Percentiles rank a stretch among this genome's conserved stretches.
Evolutionary conservation across 2,888 invertebrate genomes (phyloP).

Genomic region (Drosophila tripunctata): DNA sequence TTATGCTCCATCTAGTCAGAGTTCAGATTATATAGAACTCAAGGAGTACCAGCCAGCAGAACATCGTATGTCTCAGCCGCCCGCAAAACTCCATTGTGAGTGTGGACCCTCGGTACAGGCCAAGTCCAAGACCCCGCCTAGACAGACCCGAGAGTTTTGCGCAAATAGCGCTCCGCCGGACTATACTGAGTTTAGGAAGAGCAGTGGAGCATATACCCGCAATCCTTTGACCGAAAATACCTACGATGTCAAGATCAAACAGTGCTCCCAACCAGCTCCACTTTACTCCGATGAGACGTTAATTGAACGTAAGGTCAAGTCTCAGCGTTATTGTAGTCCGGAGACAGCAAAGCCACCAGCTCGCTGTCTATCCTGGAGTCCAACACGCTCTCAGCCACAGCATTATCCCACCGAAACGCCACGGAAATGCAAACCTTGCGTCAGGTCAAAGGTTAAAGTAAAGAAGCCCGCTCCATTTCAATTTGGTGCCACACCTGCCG

Average conservation of each 20-base stretch:
- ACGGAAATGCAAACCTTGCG: not conserved
- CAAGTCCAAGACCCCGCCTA: not conserved
- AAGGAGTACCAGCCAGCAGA: not conserved
- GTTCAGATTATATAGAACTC: slow-evolving; percentile 21
- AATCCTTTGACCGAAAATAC: not conserved
- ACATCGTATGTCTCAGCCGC: no score
- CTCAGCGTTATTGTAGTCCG: not conserved
- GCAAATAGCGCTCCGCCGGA: not conserved
- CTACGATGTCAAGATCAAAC: not conserved
- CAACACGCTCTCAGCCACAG: no score
- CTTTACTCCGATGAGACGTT: not conserved
- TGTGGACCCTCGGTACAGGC: not conserved
- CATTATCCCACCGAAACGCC: no score
- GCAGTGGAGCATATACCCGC: not conserved
- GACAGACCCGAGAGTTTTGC: not conserved
- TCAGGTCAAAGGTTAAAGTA: not conserved
- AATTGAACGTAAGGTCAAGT: not conserved
- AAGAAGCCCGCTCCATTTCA: not conserved
- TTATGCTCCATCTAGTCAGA: slow-evolving; percentile 1
- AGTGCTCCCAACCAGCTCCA: not conserved
- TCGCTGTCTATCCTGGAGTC: no score
- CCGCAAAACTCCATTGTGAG: no score
- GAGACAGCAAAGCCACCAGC: not conserved
- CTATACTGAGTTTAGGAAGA: not conserved
- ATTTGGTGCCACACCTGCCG: not conserved